These are phyloP conservation scores for Gobio gobio DNA, from an alignment of 2,113 vertebrate species.

Conservation along the genomic window DNA sequence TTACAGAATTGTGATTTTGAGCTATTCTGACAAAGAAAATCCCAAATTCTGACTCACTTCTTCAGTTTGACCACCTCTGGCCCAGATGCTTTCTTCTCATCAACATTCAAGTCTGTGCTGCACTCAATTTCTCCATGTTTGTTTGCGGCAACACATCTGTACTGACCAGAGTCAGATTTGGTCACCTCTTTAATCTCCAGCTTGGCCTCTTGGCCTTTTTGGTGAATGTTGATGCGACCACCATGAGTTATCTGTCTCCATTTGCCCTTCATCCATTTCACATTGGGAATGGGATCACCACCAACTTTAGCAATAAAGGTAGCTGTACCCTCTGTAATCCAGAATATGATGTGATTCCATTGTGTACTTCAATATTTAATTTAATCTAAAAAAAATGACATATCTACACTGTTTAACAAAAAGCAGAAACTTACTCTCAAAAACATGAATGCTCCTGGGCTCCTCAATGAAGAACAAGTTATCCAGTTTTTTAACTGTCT, in stretches of 20 bases:
- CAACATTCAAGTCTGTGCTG: slow-evolving; percentile 84
- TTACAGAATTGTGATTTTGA: neutral
- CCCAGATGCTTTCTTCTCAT: slow-evolving; percentile 82
- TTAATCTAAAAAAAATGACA: neutral
- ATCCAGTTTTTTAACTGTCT: slow-evolving; percentile 82
- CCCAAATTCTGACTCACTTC: slow-evolving; percentile 77
- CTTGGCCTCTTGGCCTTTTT: slow-evolving; percentile 90
- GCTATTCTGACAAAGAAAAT: neutral
- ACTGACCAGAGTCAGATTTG: slow-evolving; percentile 92
- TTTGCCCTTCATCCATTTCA: slow-evolving; percentile 98
- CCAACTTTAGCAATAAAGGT: slow-evolving; percentile 94
- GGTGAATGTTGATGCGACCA: slow-evolving; percentile 87
- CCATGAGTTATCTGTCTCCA: slow-evolving; percentile 95
- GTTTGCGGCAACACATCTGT: slow-evolving; percentile 92
- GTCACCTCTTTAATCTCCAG: slow-evolving; percentile 90
- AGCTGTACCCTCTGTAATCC: slow-evolving; percentile 84
- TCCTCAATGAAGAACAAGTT: slow-evolving; percentile 94
- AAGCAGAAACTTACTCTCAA: slow-evolving; percentile 85
- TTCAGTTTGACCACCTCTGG: slow-evolving; percentile 88
- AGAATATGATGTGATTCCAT: slow-evolving; percentile 11
- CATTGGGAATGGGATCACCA: slow-evolving; percentile 93
- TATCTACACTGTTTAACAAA: neutral
- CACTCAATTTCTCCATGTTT: slow-evolving; percentile 94
- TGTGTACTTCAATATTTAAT: neutral
- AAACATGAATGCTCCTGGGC: slow-evolving; percentile 80